Evolutionary conservation across 92 coral and sea anemone genomes (phyloP).

Genomic region (Anthopleura xanthogrammica): DNA sequence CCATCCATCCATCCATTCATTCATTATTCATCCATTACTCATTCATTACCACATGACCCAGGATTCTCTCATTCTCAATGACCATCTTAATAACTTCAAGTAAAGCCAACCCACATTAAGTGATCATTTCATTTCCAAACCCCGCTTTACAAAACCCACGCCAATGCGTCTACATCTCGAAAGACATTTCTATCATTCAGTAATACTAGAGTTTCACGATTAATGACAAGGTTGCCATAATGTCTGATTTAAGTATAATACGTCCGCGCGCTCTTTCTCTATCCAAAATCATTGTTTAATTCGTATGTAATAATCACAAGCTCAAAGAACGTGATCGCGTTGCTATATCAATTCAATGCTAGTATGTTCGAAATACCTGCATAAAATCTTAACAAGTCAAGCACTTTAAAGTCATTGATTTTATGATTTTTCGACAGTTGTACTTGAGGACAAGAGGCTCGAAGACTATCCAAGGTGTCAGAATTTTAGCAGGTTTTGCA

Average conservation of each 20-base stretch:
- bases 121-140: background rate
- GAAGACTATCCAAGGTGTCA: background rate
- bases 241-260: background rate
- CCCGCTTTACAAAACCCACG: background rate
- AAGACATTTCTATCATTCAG: background rate
- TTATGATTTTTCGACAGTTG: constrained; percentile 2
- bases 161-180: background rate
- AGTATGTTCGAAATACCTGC: no score
- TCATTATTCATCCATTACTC: no score
- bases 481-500: background rate
- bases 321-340: no score
- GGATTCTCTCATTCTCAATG: no score
- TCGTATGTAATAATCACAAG: no score
- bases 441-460: background rate
- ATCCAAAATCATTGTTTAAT: no score
- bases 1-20: no score
- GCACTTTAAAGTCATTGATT: background rate
- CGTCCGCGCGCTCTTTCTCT: no score
- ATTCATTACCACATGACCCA: no score
- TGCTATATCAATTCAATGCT: no score
- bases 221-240: background rate
- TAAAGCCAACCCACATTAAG: background rate
- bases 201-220: background rate
- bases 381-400: background rate
- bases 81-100: no score